Conservation (phyloP, 2,113 vertebrate genomes). For the Burhinus oedicnemus region DNA sequence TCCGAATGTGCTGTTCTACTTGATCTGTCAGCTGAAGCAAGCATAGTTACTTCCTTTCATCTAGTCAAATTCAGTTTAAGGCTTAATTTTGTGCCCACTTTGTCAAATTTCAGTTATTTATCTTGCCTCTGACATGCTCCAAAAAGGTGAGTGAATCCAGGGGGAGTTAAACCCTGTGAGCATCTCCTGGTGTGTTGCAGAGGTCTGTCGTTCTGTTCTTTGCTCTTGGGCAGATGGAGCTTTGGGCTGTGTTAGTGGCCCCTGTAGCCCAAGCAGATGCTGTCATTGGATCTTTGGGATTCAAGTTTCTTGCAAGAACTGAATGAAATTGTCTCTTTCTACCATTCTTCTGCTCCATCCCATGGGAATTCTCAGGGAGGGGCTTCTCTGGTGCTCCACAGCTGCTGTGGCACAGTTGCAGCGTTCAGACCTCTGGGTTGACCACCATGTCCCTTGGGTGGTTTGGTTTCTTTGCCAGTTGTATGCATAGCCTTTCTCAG, state of each 20-base stretch:
- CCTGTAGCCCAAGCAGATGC: background rate
- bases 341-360: background rate
- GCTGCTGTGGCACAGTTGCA: background rate
- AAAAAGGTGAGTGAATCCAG: rapidly evolving
- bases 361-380: background rate
- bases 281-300: background rate
- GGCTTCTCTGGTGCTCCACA: background rate
- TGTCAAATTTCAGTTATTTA: background rate
- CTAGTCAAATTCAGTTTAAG: background rate
- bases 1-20: background rate
- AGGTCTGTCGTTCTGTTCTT: background rate
- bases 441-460: rapidly evolving
- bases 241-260: background rate
- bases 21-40: background rate
- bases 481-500: background rate
- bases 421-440: background rate
- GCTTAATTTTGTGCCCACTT: background rate
- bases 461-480: background rate
- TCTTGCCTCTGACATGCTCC: background rate
- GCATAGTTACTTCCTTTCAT: background rate
- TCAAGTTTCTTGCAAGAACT: background rate
- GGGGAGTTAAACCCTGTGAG: background rate
- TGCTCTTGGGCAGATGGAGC: background rate
- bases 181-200: background rate
- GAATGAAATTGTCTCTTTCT: background rate